Percentiles rank a stretch among this genome's conserved stretches.
phyloP scores from a whole-genome alignment of 2,888 invertebrate species.

The Unio pictorum region DNA sequence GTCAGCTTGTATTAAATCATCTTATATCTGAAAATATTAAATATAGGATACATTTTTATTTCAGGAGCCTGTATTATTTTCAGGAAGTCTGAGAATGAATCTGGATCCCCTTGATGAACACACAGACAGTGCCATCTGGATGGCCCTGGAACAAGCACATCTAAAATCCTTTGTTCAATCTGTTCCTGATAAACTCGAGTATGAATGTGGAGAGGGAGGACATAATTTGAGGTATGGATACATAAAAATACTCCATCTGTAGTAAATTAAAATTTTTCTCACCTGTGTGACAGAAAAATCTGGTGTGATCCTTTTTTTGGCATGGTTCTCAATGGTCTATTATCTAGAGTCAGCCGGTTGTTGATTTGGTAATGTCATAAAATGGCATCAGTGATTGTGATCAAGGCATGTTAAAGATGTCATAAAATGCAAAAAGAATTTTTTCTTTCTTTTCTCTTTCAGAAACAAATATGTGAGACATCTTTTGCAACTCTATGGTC shows the following conservation, averaged over 20 bases:
- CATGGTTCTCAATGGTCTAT: not conserved
- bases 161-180: constrained; percentile 87
- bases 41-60: not conserved
- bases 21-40: too few species aligned
- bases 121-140: constrained; percentile 89
- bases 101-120: constrained; percentile 89
- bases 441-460: too few species aligned
- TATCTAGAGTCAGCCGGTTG: too few species aligned
- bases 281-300: too few species aligned
- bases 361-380: not conserved
- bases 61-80: constrained; percentile 94
- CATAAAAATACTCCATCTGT: not conserved
- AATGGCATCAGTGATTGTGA: not conserved
- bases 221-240: constrained; percentile 79
- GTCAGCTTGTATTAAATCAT: too few species aligned
- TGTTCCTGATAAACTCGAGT: constrained; percentile 83
- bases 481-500: too few species aligned
- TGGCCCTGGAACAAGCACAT: constrained; percentile 89
- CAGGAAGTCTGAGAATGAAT: constrained; percentile 91
- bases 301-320: not conserved
- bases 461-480: too few species aligned
- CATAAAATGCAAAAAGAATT: not conserved
- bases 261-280: not conserved
- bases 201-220: constrained; percentile 92
- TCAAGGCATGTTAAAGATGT: not conserved